These are phyloP conservation scores for Malacosoma neustria DNA, from an alignment of 2,888 invertebrate species.

Conservation along the genomic window DNA sequence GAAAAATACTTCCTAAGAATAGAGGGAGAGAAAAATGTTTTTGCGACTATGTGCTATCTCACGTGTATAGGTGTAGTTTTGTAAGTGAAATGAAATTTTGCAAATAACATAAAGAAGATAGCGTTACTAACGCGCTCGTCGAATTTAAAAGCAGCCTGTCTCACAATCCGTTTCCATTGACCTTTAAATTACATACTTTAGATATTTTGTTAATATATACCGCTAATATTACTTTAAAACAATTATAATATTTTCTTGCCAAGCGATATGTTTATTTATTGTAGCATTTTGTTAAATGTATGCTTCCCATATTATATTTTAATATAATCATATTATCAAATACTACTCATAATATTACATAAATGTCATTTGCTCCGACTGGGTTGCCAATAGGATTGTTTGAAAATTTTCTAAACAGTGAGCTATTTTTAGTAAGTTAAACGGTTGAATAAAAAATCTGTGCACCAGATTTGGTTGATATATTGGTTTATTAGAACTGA, in stretches of 20 bases:
- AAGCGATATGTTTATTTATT: slow-evolving; percentile 73
- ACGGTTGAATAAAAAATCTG: too few relatives aligned
- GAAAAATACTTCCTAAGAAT: slow-evolving; percentile 1
- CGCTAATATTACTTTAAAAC: slow-evolving; percentile 33
- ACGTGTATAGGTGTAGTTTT: background rate
- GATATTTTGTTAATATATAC: slow-evolving; percentile 41
- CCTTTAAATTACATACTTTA: slow-evolving; percentile 7
- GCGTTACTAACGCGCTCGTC: background rate
- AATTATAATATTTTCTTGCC: slow-evolving; percentile 38
- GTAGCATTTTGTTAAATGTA: slow-evolving; percentile 59
- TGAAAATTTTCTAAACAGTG: too few relatives aligned
- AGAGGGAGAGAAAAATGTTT: background rate
- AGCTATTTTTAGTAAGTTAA: too few relatives aligned
- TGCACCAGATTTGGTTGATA: too few relatives aligned
- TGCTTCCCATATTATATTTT: slow-evolving; percentile 27
- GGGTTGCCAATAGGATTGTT: too few relatives aligned
- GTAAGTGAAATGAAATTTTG: background rate
- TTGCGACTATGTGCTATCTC: slow-evolving; percentile 1
- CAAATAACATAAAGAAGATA: background rate
- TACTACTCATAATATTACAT: slow-evolving; percentile 65
- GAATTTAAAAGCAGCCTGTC: background rate
- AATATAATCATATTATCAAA: slow-evolving; percentile 64
- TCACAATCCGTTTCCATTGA: background rate
- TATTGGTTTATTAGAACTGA: too few relatives aligned
- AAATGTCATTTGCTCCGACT: slow-evolving; percentile 31